phyloP scores from a whole-genome alignment of 30 jellyfish, hydroid and myxozoan genomes.

The Pelagia noctiluca region DNA sequence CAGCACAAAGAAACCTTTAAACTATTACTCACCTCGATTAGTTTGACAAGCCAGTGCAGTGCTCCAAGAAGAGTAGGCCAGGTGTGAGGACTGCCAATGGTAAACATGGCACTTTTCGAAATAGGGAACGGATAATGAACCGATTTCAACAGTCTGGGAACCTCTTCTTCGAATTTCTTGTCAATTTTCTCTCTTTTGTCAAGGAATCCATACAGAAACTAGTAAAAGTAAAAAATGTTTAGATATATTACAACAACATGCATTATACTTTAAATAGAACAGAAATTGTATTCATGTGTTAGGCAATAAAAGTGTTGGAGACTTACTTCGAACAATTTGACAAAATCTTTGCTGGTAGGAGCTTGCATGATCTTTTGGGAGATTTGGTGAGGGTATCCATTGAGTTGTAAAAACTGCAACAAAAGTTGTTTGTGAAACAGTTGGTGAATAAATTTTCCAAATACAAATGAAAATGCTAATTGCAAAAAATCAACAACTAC shows the following conservation, averaged over 20 bases:
- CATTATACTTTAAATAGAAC: background rate
- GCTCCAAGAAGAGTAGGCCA: constrained; percentile 98
- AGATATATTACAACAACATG: background rate
- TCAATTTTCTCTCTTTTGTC: constrained; percentile 69
- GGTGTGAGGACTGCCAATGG: constrained; percentile 93
- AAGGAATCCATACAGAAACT: constrained; percentile 76
- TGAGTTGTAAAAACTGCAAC: constrained; percentile 68
- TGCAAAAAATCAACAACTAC: background rate
- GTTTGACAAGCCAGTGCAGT: constrained; percentile 87
- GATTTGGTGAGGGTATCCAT: constrained; percentile 77
- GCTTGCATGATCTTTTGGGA: constrained; percentile 72
- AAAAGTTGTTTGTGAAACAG: background rate
- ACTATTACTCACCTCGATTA: constrained; percentile 72
- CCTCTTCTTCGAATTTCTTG: constrained; percentile 86
- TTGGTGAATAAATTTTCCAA: no score
- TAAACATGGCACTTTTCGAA: constrained; percentile 89
- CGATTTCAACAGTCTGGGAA: constrained; percentile 81
- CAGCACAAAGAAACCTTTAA: no score
- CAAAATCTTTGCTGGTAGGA: constrained; percentile 89
- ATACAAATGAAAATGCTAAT: background rate
- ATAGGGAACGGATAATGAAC: constrained; percentile 88
- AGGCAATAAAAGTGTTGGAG: background rate
- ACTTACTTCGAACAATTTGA: constrained; percentile 80
- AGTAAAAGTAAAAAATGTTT: background rate
- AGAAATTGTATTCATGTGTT: background rate